A percentile compares a stretch with the other conserved stretches of the same genome.
Evolutionary conservation across 2,797 vertebrate genomes (phyloP).

Genomic region (Macroramphosus scolopax): DNA sequence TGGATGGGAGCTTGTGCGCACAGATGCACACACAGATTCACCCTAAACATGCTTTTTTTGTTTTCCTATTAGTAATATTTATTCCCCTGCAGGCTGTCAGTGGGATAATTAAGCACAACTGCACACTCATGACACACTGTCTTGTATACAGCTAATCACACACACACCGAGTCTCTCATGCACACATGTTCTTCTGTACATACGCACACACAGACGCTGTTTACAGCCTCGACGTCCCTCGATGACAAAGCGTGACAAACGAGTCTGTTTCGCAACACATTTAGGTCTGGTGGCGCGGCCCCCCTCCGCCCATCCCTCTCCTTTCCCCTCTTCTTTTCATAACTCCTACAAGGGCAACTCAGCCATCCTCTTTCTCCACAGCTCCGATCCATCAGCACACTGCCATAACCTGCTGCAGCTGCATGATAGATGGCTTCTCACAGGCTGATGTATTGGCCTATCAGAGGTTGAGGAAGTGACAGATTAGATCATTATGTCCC

Average conservation of each 20-base stretch:
- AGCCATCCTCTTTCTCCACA: constrained; percentile 59
- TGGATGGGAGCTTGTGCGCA: constrained; percentile 9
- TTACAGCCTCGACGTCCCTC: constrained; percentile 45
- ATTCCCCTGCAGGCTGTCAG: constrained; percentile 27
- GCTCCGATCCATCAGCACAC: constrained; percentile 66
- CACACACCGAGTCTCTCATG: no score
- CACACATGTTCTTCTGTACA: constrained; percentile 3
- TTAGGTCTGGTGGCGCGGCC: constrained; percentile 42
- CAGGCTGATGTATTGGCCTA: constrained; percentile 62
- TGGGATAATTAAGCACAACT: constrained; percentile 37
- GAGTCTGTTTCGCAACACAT: constrained; percentile 63
- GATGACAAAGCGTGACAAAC: constrained; percentile 66
- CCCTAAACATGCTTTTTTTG: constrained; percentile 5
- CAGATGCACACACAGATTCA: constrained; percentile 7
- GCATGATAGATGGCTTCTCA: constrained; percentile 60
- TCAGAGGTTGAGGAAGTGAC: constrained; percentile 66
- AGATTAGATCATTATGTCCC: constrained; percentile 67
- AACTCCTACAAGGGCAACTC: constrained; percentile 70
- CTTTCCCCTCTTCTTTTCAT: constrained; percentile 44
- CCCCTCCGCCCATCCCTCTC: constrained; percentile 6
- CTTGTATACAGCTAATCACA: constrained; percentile 16
- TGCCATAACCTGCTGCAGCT: constrained; percentile 62
- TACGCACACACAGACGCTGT: constrained; percentile 28
- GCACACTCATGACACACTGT: no score
- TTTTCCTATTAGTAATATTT: constrained; percentile 15